These are phyloP conservation scores for Andrena hattorfiana DNA, from an alignment of 2,888 invertebrate genomes.

Conservation along the genomic window DNA sequence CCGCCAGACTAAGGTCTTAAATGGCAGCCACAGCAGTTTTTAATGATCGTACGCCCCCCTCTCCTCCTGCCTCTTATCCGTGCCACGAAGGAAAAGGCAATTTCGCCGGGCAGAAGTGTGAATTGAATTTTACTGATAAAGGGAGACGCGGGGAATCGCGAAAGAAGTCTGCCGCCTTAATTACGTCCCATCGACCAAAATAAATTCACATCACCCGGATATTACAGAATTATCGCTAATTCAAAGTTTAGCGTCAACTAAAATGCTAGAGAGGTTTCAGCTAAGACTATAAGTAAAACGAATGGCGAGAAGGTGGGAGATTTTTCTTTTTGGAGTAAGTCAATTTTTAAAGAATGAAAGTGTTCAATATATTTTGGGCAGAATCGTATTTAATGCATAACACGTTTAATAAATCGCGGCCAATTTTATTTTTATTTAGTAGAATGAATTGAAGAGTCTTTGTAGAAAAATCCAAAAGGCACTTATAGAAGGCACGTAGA, in stretches of 20 bases:
- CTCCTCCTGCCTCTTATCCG: neutral
- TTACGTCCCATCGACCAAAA: neutral
- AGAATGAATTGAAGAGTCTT: no score
- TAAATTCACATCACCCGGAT: neutral
- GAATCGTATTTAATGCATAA: no score
- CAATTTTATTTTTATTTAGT: neutral
- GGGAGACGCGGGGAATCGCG: neutral
- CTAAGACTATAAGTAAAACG: no score
- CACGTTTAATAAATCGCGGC: neutral
- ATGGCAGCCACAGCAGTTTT: conserved; percentile 44
- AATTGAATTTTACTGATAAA: conserved; percentile 32
- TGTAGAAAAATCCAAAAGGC: no score
- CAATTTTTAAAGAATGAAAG: no score
- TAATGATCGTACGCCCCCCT: conserved; percentile 19
- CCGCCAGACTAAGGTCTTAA: conserved; percentile 42
- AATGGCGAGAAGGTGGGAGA: no score
- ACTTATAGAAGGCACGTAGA: no score
- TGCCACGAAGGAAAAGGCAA: conserved; percentile 3
- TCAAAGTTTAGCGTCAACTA: no score
- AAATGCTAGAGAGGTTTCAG: neutral
- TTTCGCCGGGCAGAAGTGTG: neutral
- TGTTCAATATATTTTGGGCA: no score
- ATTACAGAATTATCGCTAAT: neutral
- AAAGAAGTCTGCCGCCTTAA: neutral
- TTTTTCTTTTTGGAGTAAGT: no score